Conservation (phyloP, 1,140 invertebrate species). For the Berghia stephanieae region DNA sequence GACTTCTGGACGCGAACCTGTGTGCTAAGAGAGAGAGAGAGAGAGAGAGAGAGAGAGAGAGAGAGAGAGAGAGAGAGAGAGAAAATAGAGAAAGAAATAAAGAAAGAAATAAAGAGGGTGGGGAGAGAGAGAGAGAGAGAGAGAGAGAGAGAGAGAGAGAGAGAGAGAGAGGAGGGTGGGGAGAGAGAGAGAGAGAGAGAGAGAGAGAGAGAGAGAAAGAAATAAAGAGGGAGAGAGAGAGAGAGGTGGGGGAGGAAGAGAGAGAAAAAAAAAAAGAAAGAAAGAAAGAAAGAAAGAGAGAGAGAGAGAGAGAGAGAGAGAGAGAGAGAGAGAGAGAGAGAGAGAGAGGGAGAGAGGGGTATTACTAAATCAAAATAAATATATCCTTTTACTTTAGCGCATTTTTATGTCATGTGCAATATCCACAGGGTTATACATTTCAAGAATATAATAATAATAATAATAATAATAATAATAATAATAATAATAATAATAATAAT, state of each 20-base stretch:
- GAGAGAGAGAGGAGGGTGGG: not conserved
- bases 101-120: not conserved
- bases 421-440: too few species aligned
- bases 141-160: not conserved
- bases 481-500: too few species aligned
- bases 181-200: slow-evolving; percentile 12
- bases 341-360: not conserved
- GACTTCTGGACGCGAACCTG: too few species aligned
- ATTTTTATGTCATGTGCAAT: too few species aligned
- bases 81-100: not conserved
- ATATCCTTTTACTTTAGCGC: too few species aligned
- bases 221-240: not conserved
- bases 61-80: not conserved
- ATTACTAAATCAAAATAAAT: too few species aligned
- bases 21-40: not conserved
- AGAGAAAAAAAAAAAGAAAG: slow-evolving; percentile 9
- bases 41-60: not conserved
- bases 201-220: slow-evolving; percentile 14
- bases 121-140: not conserved
- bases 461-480: too few species aligned
- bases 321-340: not conserved
- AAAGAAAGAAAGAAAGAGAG: not conserved
- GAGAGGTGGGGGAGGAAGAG: not conserved
- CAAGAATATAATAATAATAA: too few species aligned
- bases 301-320: not conserved